Percentiles rank a stretch among this genome's conserved stretches.
phyloP scores from a whole-genome alignment of 2,797 vertebrate species.

The Hippocampus kuda region DNA sequence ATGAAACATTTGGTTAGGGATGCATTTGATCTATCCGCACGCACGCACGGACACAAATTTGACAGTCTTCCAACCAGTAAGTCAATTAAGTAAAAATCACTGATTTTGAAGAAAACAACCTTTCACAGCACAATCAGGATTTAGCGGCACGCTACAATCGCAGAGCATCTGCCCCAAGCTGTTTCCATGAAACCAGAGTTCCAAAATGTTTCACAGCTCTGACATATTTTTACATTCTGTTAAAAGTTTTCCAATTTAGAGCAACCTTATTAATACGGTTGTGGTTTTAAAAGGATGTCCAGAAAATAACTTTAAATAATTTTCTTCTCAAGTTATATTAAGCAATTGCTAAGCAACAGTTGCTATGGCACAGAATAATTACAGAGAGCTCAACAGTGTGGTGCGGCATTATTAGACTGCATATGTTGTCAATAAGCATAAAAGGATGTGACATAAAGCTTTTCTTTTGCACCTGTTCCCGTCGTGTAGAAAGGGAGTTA shows the following conservation, averaged over 20 bases:
- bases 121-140: background rate
- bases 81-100: background rate
- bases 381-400: slow-evolving; percentile 54
- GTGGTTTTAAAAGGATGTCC: background rate
- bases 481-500: too few species aligned
- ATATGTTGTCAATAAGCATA: too few species aligned
- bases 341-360: slow-evolving; percentile 62
- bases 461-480: too few species aligned
- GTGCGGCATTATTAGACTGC: slow-evolving; percentile 57
- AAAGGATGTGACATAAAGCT: too few species aligned
- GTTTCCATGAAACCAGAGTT: background rate
- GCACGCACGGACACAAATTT: background rate
- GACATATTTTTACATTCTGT: background rate
- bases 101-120: background rate
- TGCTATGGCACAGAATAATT: slow-evolving; percentile 67
- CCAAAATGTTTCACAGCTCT: background rate
- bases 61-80: background rate
- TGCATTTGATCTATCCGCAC: background rate
- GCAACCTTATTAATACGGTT: background rate
- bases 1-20: background rate
- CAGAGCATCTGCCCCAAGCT: background rate
- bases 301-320: background rate
- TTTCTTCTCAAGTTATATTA: slow-evolving; percentile 24
- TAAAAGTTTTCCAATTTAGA: background rate
- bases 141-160: background rate